Conservation (phyloP, 2,888 invertebrate species). For the Phortica magna region DNA sequence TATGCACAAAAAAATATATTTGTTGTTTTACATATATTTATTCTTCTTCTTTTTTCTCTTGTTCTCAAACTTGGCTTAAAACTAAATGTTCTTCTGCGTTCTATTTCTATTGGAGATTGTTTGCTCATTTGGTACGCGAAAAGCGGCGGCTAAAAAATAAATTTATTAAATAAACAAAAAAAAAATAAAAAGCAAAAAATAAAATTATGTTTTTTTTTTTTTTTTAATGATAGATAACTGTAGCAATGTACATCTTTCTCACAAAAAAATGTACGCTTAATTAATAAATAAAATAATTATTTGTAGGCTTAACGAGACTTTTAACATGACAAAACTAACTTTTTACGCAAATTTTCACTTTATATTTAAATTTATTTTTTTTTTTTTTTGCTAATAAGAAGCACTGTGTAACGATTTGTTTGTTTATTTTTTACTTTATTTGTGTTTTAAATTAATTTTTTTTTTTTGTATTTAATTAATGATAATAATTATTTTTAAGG, state of each 20-base stretch:
- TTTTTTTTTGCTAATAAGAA: slow-evolving; percentile 25
- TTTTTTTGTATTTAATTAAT: slow-evolving; percentile 7
- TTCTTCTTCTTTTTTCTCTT: slow-evolving; percentile 11
- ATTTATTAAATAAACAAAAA: background rate
- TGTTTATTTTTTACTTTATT: background rate
- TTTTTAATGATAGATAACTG: slow-evolving; percentile 21
- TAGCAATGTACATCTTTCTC: slow-evolving; percentile 14
- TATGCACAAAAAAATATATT: slow-evolving; percentile 31
- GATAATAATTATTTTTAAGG: background rate
- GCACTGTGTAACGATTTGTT: slow-evolving; percentile 20
- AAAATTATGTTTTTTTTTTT: background rate
- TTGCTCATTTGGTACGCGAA: background rate
- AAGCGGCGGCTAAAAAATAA: background rate
- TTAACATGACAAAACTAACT: background rate
- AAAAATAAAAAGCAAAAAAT: background rate
- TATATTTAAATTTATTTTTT: no score
- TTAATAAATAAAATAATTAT: background rate
- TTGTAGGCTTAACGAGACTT: background rate
- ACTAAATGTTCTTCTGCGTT: slow-evolving; percentile 11
- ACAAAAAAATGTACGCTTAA: slow-evolving; percentile 6
- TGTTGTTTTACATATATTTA: slow-evolving; percentile 17
- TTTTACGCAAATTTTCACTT: slow-evolving; percentile 9
- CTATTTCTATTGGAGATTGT: background rate
- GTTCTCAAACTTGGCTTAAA: slow-evolving; percentile 21
- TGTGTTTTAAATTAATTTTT: background rate